Base-by-base conservation (phyloP, 2,113 vertebrate species). In the Apeltes quadracus region DNA sequence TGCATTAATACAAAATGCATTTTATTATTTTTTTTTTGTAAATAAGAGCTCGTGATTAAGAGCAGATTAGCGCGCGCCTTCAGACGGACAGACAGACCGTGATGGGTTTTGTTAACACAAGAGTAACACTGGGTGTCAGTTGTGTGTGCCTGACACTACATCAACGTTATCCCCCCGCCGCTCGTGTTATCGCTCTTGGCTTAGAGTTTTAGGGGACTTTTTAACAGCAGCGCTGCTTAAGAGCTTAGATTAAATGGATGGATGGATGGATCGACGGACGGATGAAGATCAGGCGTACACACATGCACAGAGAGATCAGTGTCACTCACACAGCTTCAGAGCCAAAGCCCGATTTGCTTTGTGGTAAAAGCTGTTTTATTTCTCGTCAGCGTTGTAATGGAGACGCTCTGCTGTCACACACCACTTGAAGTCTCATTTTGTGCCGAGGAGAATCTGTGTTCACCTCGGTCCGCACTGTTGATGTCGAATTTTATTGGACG, bases 11-110 rank as follows among this genome's bases (percentile, higher is more conserved):
- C 87, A 91, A 90, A 85, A 57, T 25, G 1, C 44, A 22, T 67
- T 80, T 89, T 53, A 34, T 34, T 29, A 29, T 29, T 3, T n/a
- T 48, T 86, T 76, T 69, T 81, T 75, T 29, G 86, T 89, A 91
- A 93, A 92, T 92, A 91, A 92, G 87, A 90, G 91, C 84, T 85
- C 10, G 75, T 88, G 93, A 93, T 92, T 93, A 93, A 93, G 86
- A 90, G 76, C 75, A 89, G 92, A 93, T 94, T 93, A 92, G 80
- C 39, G 51, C 25, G n/a, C 27, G 78, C 78, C 85, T 87, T 87
- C 82, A 82, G 89, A 85, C 75, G 67, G 85, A 83, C 82, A 86
- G 84, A 89, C 84, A 85, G 82, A 64, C 72, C 5, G 73, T 92
- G 90, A 91, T 90, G 89, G 86, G 88, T 93, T 92, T 94, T 90